Base-by-base conservation (phyloP, 2,888 invertebrate genomes). In the Stenoptilia bipunctidactyla region DNA sequence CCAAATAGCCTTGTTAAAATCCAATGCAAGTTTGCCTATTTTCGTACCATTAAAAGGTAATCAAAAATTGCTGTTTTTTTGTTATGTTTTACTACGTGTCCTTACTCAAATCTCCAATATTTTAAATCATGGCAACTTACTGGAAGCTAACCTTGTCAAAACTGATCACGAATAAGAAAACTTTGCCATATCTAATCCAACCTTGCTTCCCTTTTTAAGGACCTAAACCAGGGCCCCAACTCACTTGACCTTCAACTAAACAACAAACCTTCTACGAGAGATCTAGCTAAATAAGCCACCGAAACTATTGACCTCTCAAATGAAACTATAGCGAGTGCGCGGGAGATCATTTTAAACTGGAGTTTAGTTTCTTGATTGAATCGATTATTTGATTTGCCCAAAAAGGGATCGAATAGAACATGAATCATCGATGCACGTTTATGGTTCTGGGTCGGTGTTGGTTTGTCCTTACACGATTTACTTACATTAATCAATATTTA, bases 381-480 rank as follows among this genome's bases (percentile, higher is more conserved):
- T 55, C 50, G 42, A 34, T 47, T 48, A 58, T 61, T 63, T 56
- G 60, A 68, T 70, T 68, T 72, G 61, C 55, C 72, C 72, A 65
- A 56, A 71, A 66, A 53, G 69, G 70, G 45, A 40, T 49, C 50
- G 56, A 47, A 50, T 48, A 43, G 39, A 40, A 51, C 44, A 57
- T 71, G 67, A 69, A 45, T 69, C 70, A 71, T 61, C 48, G 48
- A 43, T 45, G 39, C 44, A 38, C 56, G 52, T 52, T 52, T 56
- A 53, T 51, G 55, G 57, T 55, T 50, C 46, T 39, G 47, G 46
- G 45, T 45, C 49, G 45, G 40, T 50, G 50, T 47, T 43, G 13
- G 39, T 37, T 36, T 47, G 51, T 49, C 54, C 53, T 55, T 52
- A 37, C 45, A 15, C 30, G 33, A 37, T 27, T 27, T 34, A 20